A percentile compares a stretch with the other conserved stretches of the same genome.
Conservation (phyloP, 2,888 invertebrate genomes). For the Noctuana brunneofusca region DNA sequence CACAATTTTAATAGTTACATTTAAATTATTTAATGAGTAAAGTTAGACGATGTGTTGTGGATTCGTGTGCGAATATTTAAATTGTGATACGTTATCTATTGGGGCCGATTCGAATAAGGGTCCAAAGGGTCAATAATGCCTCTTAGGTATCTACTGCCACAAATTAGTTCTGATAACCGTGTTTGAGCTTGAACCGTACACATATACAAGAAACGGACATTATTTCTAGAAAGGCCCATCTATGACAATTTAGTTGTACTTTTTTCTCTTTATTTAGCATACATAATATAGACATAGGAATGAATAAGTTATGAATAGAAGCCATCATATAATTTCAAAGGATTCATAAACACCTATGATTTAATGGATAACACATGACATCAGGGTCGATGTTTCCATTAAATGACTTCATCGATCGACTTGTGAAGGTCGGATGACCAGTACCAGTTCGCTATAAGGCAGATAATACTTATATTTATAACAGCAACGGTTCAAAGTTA, state of each 20-base stretch:
- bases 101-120: background rate
- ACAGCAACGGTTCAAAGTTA: conserved; percentile 13
- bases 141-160: background rate
- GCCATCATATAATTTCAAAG: background rate
- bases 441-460: conserved; percentile 17
- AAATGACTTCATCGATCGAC: conserved; percentile 35
- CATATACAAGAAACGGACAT: too few species aligned
- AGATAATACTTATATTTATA: background rate
- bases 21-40: too few species aligned
- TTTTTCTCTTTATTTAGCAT: too few species aligned
- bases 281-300: too few species aligned
- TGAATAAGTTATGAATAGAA: too few species aligned
- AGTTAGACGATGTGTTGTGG: too few species aligned
- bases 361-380: conserved; percentile 31
- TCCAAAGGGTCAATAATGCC: background rate
- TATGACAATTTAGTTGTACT: too few species aligned
- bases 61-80: background rate
- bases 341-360: conserved; percentile 11
- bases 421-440: conserved; percentile 36
- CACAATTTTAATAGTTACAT: too few species aligned
- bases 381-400: conserved; percentile 23
- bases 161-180: background rate
- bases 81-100: conserved; percentile 6
- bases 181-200: too few species aligned
- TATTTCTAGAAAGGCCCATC: too few species aligned